phyloP scores from a whole-genome alignment of 2,113 vertebrate species.

The Gambusia affinis region DNA sequence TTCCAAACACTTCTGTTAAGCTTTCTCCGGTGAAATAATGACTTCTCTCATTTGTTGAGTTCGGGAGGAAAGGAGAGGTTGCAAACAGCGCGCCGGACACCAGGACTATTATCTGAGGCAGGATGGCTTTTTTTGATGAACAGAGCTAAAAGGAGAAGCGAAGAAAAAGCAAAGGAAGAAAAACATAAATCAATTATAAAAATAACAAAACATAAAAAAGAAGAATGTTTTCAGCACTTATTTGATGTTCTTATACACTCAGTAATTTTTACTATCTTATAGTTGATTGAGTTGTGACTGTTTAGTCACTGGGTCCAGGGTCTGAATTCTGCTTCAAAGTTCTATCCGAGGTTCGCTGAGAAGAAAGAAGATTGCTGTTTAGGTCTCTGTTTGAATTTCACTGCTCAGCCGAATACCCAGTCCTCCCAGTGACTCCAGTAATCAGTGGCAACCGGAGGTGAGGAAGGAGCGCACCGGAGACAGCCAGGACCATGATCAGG shows the following conservation, averaged over 20 bases:
- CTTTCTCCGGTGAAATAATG: slow-evolving; percentile 16
- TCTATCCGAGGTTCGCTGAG: slow-evolving; percentile 21
- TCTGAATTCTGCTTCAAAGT: slow-evolving; percentile 84
- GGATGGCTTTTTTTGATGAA: slow-evolving; percentile 50
- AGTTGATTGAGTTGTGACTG: slow-evolving; percentile 24
- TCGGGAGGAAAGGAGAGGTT: slow-evolving; percentile 8
- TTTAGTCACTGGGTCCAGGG: slow-evolving; percentile 81
- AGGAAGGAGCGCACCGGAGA: slow-evolving; percentile 38
- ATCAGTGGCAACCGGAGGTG: background rate
- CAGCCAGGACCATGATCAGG: slow-evolving; percentile 88
- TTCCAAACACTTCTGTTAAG: slow-evolving; percentile 1
- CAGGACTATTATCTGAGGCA: slow-evolving; percentile 89
- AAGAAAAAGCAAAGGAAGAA: background rate
- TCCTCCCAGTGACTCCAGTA: slow-evolving; percentile 69
- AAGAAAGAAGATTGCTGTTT: slow-evolving; percentile 7
- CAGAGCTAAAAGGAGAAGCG: background rate
- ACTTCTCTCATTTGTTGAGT: slow-evolving; percentile 10
- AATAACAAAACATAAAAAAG: background rate
- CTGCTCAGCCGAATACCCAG: slow-evolving; percentile 40
- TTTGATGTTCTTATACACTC: slow-evolving; percentile 29
- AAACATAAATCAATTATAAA: background rate
- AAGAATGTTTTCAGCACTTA: background rate
- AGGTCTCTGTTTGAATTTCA: background rate
- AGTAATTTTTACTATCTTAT: background rate
- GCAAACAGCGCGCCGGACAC: slow-evolving; percentile 58